Evolutionary conservation across 2,888 invertebrate species (phyloP), one percentile per base, ranked within the genome.

Genomic region (Dysmachus trigonus): DNA sequence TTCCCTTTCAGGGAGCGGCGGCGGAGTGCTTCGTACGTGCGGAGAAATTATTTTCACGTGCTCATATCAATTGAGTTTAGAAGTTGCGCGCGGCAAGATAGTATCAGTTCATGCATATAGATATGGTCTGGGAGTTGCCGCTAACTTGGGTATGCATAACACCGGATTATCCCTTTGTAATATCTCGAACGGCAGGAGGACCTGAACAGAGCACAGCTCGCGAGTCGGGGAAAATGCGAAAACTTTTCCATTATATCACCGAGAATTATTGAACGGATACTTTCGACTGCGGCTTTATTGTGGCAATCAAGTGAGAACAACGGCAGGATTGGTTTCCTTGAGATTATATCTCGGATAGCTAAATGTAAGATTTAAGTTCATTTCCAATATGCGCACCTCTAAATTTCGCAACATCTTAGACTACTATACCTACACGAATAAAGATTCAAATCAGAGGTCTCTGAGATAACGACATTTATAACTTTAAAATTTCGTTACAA

Each of bases 11-110:
- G 35, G 33, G 38, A 76, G 22, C 76, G 13, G 22, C 3, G 18
- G 62, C 7, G 18, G 13, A 38, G 76, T 18, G 76, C n/a, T 35
- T 4, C 38, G 76, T 76, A 76, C 76, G 76, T 76, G 76, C 76
- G 33, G 38, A 76, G 76, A 76, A 76, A 76, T 76, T 76, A 76
- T 76, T 76, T 76, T 22, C 76, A 76, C 76, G 76, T 76, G 76
- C 76, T 76, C 76, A 76, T 76, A 76, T 76, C 76, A 76, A 76
- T 76, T 76, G 76, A 76, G 76, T 76, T 76, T 76, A 76, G 76
- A 76, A 76, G 76, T 76, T 76, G 33, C 22, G 76, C 33, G 41
- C 73, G 10, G 27, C 62, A 76, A 76, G 76, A 76, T 76, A 76
- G 38, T 76, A 76, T 76, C 76, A 76, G 41, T 76, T 76, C 76